Evolutionary conservation across 2,797 vertebrate species (phyloP), one percentile per base, ranked within the genome.

Genomic region (Vireo griseus): DNA sequence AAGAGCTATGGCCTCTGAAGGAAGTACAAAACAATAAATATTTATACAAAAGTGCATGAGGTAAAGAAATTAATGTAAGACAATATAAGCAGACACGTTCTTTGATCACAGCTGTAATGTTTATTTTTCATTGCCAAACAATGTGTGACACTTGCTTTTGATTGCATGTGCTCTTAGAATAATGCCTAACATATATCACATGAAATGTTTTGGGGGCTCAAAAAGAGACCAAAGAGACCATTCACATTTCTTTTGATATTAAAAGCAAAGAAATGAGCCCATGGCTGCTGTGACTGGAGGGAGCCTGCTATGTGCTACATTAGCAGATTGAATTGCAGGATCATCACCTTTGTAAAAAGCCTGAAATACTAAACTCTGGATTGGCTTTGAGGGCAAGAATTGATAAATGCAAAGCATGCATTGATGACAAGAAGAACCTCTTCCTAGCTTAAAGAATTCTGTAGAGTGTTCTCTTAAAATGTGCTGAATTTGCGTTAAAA

Each of bases 401-500:
- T 86, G 75, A 80, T 75, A 92, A 87, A 61, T 83, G 47, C 86
- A 80, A 83, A 88, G 59, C 44, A 50, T 44, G 51, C 63, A 51
- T 65, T 2, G 13, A 67, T 90, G 76, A 81, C 78, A 87, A 57
- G 86, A 73, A 74, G 54, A 93, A 85, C n/a, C 22, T 86, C 84
- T 95, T 84, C 37, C 50, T 90, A 85, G 54, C 68, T 78, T 84
- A 26, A 69, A 85, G 75, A 91, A 83, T 91, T 92, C 72, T 94
- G 65, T 85, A 61, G 79, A 62, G 88, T 85, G 85, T 89, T 83
- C 86, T 96, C 83, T 69, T 75, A 94, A 89, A 74, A 90, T 94
- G 72, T 78, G 66, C 86, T 95, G 72, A 91, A 75, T 95, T 90
- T 91, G 78, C 91, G 91, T 96, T 77, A 94, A 88, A 95, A 95